Conservation (phyloP, 2,113 vertebrate species). For the Hippopotamus amphibius region DNA sequence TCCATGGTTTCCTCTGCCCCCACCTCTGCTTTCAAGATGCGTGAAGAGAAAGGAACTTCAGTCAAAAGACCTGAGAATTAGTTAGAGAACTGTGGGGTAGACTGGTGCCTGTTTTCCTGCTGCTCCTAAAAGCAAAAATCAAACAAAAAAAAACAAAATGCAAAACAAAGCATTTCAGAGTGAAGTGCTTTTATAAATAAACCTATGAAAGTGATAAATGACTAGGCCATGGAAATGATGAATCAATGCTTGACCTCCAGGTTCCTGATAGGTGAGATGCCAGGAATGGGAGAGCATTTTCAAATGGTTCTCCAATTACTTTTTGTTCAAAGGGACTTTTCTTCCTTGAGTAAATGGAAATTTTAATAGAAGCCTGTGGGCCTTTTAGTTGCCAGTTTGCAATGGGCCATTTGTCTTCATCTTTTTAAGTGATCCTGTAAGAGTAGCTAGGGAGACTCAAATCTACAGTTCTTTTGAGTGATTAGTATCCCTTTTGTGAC, state of each 20-base stretch:
- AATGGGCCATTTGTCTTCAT: conserved; percentile 50
- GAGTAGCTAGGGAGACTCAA: background rate
- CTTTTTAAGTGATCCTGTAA: background rate
- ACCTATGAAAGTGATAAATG: background rate
- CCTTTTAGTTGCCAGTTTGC: background rate
- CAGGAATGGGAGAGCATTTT: background rate
- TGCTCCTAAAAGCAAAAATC: background rate
- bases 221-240: background rate
- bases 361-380: conserved; percentile 51
- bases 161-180: conserved; percentile 58
- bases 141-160: background rate
- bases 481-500: background rate
- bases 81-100: background rate
- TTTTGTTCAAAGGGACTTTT: conserved; percentile 47
- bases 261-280: conserved; percentile 38
- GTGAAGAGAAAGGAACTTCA: conserved; percentile 18
- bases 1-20: background rate
- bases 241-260: conserved; percentile 46
- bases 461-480: background rate
- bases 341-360: conserved; percentile 43
- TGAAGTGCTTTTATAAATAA: conserved; percentile 56
- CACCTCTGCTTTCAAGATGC: background rate
- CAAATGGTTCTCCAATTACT: conserved; percentile 2
- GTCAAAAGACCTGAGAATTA: conserved; percentile 1
- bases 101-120: conserved; percentile 1